These are phyloP conservation scores for Apostichopus leukothele DNA, from an alignment of 53 echinoderm and acorn worm species.

Conservation along the genomic window DNA sequence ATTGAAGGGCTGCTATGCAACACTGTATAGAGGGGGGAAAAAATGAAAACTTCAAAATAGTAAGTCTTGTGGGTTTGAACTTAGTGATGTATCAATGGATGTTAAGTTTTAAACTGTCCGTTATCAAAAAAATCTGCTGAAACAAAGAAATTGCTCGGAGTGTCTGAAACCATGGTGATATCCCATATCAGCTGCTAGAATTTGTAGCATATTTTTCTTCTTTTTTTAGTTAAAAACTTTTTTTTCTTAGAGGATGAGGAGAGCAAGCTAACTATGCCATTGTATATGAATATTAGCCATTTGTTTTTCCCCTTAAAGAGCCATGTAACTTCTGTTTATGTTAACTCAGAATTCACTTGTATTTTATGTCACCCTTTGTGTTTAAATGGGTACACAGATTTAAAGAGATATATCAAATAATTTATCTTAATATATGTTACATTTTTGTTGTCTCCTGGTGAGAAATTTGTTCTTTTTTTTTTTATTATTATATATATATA, in stretches of 20 bases:
- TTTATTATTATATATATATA: not conserved
- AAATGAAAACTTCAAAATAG: too few relatives aligned
- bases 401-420: conserved; percentile 21
- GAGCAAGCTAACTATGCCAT: conserved; percentile 6
- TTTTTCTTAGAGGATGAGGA: not conserved
- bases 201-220: not conserved
- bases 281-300: not conserved
- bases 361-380: conserved; percentile 2
- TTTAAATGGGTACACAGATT: not conserved
- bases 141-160: not conserved
- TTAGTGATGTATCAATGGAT: too few relatives aligned
- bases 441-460: conserved; percentile 36
- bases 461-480: conserved; percentile 2
- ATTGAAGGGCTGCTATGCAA: too few relatives aligned
- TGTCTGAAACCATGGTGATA: not conserved
- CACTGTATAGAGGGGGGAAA: too few relatives aligned
- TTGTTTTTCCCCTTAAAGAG: not conserved
- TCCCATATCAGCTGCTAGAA: too few relatives aligned
- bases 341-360: not conserved
- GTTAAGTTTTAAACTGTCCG: not conserved
- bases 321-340: not conserved
- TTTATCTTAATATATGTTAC: conserved; percentile 42
- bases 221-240: not conserved
- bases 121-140: not conserved
- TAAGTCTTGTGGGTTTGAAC: too few relatives aligned